Conservation (phyloP, 2,113 vertebrate genomes). For the Sinocyclocheilus anshuiensis region DNA sequence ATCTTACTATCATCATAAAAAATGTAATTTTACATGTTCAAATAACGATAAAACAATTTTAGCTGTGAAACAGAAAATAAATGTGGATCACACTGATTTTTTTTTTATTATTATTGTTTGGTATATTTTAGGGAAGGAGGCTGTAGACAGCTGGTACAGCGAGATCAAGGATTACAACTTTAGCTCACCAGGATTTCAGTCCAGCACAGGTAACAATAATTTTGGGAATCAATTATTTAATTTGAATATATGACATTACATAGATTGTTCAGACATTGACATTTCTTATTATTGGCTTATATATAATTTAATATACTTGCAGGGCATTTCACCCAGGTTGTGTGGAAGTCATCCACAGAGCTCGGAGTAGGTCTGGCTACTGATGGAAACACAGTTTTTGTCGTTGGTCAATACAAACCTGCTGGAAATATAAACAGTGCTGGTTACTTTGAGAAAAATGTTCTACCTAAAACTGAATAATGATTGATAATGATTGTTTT, state of each 20-base stretch:
- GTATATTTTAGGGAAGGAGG: slow-evolving; percentile 49
- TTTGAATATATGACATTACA: neutral
- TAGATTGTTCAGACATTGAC: neutral
- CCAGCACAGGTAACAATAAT: slow-evolving; percentile 50
- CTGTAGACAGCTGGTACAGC: slow-evolving; percentile 59
- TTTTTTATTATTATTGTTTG: neutral
- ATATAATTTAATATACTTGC: neutral
- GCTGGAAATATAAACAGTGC: slow-evolving; percentile 50
- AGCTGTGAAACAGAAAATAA: no score
- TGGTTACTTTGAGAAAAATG: slow-evolving; percentile 57
- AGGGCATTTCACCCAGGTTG: slow-evolving; percentile 69
- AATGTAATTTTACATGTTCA: no score
- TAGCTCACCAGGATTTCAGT: slow-evolving; percentile 33
- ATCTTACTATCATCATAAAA: no score
- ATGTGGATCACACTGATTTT: no score
- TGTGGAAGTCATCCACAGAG: slow-evolving; percentile 59
- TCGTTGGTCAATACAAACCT: slow-evolving; percentile 61
- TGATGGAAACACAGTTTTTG: slow-evolving; percentile 44
- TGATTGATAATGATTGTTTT: no score
- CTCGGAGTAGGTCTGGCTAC: slow-evolving; percentile 61
- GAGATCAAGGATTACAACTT: slow-evolving; percentile 64
- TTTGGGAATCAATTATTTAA: neutral
- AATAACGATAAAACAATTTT: no score
- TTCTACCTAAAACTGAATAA: slow-evolving; percentile 43
- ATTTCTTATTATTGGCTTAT: neutral